Percentiles rank a stretch among this genome's conserved stretches.
Evolutionary conservation across 2,888 invertebrate genomes (phyloP).

Genomic region (Coronaproctus castanopsis): DNA sequence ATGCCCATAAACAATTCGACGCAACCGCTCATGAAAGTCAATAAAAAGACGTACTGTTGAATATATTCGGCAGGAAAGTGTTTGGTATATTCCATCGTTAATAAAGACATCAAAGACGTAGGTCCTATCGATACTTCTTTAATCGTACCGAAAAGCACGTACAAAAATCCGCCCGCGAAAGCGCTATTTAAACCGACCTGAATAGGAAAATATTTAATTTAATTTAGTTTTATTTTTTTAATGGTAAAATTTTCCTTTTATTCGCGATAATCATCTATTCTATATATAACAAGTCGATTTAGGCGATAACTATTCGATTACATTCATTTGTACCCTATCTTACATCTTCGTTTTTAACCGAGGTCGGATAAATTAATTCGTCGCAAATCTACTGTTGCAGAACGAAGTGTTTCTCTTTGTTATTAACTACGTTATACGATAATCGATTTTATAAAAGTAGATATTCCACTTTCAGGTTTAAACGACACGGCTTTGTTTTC

Average conservation of each 20-base stretch:
- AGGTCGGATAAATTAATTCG: too few species aligned
- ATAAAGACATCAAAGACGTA: constrained; percentile 74
- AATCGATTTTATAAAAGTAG: too few species aligned
- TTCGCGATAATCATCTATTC: not conserved
- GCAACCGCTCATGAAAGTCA: constrained; percentile 56
- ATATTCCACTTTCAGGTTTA: too few species aligned
- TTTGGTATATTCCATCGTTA: constrained; percentile 52
- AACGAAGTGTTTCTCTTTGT: too few species aligned
- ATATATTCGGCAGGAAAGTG: constrained; percentile 49
- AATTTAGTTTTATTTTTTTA: not conserved
- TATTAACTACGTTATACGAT: too few species aligned
- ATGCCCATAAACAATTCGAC: constrained; percentile 61
- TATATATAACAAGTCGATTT: not conserved
- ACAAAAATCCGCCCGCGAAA: constrained; percentile 72
- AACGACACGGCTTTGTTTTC: too few species aligned
- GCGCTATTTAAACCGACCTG: constrained; percentile 80
- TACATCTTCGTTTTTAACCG: too few species aligned
- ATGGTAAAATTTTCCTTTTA: not conserved
- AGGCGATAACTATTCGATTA: too few species aligned
- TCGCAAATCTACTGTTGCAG: too few species aligned
- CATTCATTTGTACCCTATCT: too few species aligned
- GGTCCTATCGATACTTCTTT: constrained; percentile 79
- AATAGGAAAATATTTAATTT: constrained; percentile 18
- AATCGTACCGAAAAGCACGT: constrained; percentile 68
- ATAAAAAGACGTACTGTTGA: constrained; percentile 30